Evolutionary conservation across 1,140 invertebrate species (phyloP).

Genomic region (Drosophila nannoptera): DNA sequence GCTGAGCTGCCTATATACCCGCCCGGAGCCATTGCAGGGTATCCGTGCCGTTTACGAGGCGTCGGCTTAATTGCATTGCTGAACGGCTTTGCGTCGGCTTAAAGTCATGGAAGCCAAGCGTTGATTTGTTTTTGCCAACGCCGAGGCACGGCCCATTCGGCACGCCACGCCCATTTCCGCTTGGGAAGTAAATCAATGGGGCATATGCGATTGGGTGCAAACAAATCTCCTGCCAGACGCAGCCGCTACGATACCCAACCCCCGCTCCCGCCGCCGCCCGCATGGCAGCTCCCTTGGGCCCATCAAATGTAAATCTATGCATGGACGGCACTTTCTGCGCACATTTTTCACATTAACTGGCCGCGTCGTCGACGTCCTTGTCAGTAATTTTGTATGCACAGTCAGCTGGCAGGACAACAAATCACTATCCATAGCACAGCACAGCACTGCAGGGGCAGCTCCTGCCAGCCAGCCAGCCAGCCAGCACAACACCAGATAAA

Average conservation of each 20-base stretch:
- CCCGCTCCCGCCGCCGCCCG: not conserved
- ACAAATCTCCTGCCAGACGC: conserved; percentile 38
- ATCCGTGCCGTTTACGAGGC: conserved; percentile 22
- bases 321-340: conserved; percentile 67
- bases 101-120: conserved; percentile 48
- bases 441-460: conserved; percentile 19
- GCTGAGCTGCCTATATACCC: not conserved
- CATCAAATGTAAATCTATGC: conserved; percentile 59
- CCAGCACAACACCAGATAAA: conserved; percentile 56
- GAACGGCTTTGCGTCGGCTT: conserved; percentile 70
- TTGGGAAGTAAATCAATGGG: conserved; percentile 62
- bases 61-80: conserved; percentile 69
- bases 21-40: conserved; percentile 2
- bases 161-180: conserved; percentile 12
- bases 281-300: not conserved
- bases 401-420: conserved; percentile 69
- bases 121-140: conserved; percentile 61
- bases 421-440: conserved; percentile 49
- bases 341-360: conserved; percentile 77
- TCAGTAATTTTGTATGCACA: conserved; percentile 76
- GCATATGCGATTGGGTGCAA: conserved; percentile 46
- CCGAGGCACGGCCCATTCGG: not conserved
- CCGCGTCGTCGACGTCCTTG: conserved; percentile 36
- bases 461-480: conserved; percentile 5
- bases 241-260: not conserved